Evolutionary conservation across 2,888 invertebrate species (phyloP), one percentile per base, ranked within the genome.

Genomic region (Tortrix viridana): DNA sequence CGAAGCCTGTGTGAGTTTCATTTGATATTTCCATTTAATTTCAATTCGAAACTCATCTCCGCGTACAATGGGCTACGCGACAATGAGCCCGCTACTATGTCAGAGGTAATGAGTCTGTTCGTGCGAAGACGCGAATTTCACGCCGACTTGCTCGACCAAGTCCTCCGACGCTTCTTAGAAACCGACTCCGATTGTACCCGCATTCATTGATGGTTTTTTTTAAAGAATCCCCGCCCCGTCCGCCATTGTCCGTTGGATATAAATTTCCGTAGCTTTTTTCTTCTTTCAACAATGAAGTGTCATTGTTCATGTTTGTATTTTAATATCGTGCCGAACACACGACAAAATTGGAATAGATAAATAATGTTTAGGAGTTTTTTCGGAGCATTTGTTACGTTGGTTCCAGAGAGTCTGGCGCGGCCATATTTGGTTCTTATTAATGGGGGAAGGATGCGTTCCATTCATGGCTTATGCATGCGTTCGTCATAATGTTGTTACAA

Each of bases 291-390:
- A 89, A 88, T 82, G 80, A 81, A 80, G 79, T 81, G 80, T 83
- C 82, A 86, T 88, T 90, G 88, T 90, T 80, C 80, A 80, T 81
- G 81, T 89, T 88, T 88, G 88, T 89, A 89, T 89, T 90, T 88
- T 89, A 89, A 91, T 89, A 87, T 83, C 76, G 72, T 70, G 74
- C 77, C 76, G 80, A 81, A 86, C 83, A 85, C 81, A 86, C 83
- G 88, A 85, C 82, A 80, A 79, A 83, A 85, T 84, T 77, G 79
- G 81, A 79, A 80, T 84, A 85, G 85, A 89, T 89, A 89, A 89
- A 89, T 89, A 88, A 89, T 81, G 80, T 74, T 76, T 68, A 66
- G 69, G 76, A 72, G 74, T 79, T 86, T 86, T 85, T 82, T 84
- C 79, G 74, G 71, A 71, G 74, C 74, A 76, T 84, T 85, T 84